These are phyloP conservation scores for Amblyornis subalaris DNA, from an alignment of 2,113 vertebrate genomes.

Conservation along the genomic window DNA sequence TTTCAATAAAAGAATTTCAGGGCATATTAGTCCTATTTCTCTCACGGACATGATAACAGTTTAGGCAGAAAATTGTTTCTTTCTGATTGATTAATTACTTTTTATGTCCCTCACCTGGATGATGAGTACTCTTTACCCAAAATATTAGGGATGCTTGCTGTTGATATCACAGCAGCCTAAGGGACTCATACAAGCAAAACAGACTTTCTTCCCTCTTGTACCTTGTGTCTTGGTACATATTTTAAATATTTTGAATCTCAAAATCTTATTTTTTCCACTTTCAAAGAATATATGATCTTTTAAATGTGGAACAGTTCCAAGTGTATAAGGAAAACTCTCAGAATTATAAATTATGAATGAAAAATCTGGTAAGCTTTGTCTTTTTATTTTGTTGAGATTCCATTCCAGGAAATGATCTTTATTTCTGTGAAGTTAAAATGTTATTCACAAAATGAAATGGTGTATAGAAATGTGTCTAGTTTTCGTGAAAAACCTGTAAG, in stretches of 20 bases:
- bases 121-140: neutral
- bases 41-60: neutral
- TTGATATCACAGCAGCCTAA: neutral
- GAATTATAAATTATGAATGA: neutral
- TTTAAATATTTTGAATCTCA: neutral
- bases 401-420: neutral
- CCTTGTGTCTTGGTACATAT: neutral
- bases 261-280: neutral
- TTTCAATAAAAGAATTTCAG: neutral
- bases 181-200: neutral
- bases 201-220: neutral
- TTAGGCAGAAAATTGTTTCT: neutral
- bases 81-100: neutral
- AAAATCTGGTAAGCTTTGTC: neutral
- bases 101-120: neutral
- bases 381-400: neutral
- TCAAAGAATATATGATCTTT: neutral
- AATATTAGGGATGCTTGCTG: neutral
- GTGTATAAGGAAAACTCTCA: neutral
- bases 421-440: neutral
- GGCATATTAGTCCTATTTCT: neutral
- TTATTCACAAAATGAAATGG: neutral
- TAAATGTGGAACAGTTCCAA: neutral
- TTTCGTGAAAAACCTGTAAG: neutral
- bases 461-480: neutral